Percentiles rank a stretch among this genome's conserved stretches.
phyloP scores from a whole-genome alignment of 2,888 invertebrate genomes.

The Pachycephus smyrnensis region DNA sequence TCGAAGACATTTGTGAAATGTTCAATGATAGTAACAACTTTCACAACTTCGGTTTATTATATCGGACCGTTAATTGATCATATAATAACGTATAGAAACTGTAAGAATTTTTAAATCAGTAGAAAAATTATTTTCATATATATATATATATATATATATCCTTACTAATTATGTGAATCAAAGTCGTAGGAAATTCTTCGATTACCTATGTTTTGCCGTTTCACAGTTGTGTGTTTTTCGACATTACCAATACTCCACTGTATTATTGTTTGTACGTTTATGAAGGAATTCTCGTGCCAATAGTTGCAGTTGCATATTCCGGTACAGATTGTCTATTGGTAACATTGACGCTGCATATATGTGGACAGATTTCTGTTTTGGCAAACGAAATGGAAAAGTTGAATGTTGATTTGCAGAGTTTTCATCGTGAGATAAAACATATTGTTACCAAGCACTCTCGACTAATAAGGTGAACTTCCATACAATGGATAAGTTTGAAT shows the following conservation, averaged over 20 bases:
- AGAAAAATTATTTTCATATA: too few relatives aligned
- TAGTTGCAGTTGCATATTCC: too few relatives aligned
- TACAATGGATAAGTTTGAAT: not conserved
- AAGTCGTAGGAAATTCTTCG: conserved; percentile 6
- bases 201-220: not conserved
- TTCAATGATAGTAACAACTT: too few relatives aligned
- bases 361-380: conserved; percentile 26
- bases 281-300: not conserved
- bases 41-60: too few relatives aligned
- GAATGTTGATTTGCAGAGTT: too few relatives aligned
- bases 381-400: too few relatives aligned
- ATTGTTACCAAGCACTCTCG: not conserved
- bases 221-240: conserved; percentile 9
- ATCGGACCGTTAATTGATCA: too few relatives aligned
- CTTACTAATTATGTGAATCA: not conserved
- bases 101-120: too few relatives aligned
- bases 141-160: too few relatives aligned
- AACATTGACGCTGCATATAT: conserved; percentile 28
- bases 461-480: not conserved
- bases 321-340: conserved; percentile 22
- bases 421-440: not conserved
- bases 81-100: too few relatives aligned
- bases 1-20: too few relatives aligned
- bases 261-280: not conserved
- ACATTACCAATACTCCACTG: conserved; percentile 2